Evolutionary conservation across 1,140 invertebrate species (phyloP).

Genomic region (Phortica variegata): DNA sequence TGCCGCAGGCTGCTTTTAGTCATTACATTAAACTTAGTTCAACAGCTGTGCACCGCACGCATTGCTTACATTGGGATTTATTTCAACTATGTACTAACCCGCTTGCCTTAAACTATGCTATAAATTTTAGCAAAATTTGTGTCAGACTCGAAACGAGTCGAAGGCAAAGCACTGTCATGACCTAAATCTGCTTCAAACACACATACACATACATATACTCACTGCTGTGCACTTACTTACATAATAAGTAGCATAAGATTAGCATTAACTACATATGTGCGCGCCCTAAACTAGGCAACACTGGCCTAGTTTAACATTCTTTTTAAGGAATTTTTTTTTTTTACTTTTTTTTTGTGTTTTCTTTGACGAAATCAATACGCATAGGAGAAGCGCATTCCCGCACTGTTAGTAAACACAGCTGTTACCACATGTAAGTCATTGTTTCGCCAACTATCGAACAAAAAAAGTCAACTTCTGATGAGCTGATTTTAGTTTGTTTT

Average conservation of each 20-base stretch:
- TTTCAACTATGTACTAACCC: conserved; percentile 44
- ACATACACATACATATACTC: conserved; percentile 1
- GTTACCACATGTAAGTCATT: no score
- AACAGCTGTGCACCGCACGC: conserved; percentile 7
- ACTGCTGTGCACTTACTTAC: conserved; percentile 20
- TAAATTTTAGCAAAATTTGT: conserved; percentile 40
- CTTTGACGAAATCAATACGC: no score
- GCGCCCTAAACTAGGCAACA: conserved; percentile 16
- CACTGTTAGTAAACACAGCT: conserved; percentile 39
- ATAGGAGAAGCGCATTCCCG: no score
- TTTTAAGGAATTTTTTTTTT: no score
- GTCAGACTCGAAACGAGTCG: conserved; percentile 14
- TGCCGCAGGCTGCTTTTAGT: no score
- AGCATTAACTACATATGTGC: conserved; percentile 44
- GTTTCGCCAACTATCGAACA: conserved; percentile 28
- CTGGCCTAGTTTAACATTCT: conserved; percentile 2
- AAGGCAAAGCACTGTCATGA: conserved; percentile 26
- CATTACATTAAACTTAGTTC: conserved; percentile 43
- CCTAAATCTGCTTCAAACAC: conserved; percentile 21
- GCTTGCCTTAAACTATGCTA: conserved; percentile 51
- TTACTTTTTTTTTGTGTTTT: no score
- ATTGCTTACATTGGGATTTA: conserved; percentile 37
- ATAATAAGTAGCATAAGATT: conserved; percentile 32
- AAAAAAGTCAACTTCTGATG: conserved; percentile 11
- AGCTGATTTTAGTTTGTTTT: not conserved